Percentiles rank a stretch among this genome's conserved stretches.
These are phyloP conservation scores for Hirudinaria manillensis DNA, from an alignment of 2,888 invertebrate species.

Conservation along the genomic window DNA sequence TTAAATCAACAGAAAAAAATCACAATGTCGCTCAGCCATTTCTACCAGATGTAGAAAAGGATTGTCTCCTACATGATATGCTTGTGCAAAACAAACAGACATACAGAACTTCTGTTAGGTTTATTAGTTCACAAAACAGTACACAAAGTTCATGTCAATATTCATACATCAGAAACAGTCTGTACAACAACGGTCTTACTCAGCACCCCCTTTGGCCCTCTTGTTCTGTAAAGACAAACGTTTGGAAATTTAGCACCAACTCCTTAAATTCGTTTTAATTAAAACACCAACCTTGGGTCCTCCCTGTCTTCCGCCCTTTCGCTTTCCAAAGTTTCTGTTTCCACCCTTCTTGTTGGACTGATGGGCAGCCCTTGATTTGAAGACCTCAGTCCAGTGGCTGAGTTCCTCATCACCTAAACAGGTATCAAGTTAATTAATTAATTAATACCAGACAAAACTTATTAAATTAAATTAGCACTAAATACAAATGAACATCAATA, in stretches of 20 bases:
- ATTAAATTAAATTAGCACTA: background rate
- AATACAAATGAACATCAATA: background rate
- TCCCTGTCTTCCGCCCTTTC: slow-evolving; percentile 17
- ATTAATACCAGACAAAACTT: background rate
- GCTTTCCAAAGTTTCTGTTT: background rate
- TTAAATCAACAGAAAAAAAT: no score
- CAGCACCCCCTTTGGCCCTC: background rate
- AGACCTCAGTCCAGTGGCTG: slow-evolving; percentile 38
- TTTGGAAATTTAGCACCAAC: no score
- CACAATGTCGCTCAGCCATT: no score
- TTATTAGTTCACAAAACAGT: no score
- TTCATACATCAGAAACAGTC: no score
- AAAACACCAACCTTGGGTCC: slow-evolving; percentile 13
- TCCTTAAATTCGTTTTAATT: no score
- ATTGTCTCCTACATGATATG: no score
- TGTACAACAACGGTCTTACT: no score
- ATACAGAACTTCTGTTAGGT: no score
- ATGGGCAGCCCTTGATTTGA: slow-evolving; percentile 28
- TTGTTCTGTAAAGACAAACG: slow-evolving; percentile 5
- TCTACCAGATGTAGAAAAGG: no score
- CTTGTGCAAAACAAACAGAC: no score
- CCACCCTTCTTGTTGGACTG: background rate
- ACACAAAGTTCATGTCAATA: no score
- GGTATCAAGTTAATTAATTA: background rate
- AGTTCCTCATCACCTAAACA: slow-evolving; percentile 40